Evolutionary conservation across 2,888 invertebrate species (phyloP).

Genomic region (Polydesmus complanatus): DNA sequence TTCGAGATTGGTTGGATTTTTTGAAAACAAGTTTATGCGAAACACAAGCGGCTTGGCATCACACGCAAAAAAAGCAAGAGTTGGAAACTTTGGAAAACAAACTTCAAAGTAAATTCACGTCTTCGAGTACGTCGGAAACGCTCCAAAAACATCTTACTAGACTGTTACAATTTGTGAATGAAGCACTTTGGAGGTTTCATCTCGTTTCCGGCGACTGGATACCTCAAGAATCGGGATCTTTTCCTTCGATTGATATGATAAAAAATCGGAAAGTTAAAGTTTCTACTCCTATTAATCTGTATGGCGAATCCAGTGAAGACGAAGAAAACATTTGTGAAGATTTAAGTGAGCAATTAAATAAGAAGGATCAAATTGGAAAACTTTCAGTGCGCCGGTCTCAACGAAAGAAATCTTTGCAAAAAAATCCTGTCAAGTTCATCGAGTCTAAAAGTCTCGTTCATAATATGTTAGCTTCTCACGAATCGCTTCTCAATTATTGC

Average conservation of each 20-base stretch:
- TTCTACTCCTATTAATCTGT: neutral
- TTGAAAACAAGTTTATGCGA: slow-evolving; percentile 2
- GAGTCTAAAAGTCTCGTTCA: neutral
- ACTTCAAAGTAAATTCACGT: too few relatives aligned
- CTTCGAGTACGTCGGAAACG: neutral
- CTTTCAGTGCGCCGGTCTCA: too few relatives aligned
- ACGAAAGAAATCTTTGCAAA: neutral
- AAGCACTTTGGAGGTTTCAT: slow-evolving; percentile 12
- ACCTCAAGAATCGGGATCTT: neutral
- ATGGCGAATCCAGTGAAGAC: slow-evolving; percentile 2
- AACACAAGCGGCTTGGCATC: neutral
- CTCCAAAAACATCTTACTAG: neutral
- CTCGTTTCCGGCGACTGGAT: neutral
- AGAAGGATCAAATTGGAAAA: too few relatives aligned
- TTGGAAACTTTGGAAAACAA: neutral
- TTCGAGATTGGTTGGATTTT: slow-evolving; percentile 5
- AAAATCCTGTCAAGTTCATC: too few relatives aligned
- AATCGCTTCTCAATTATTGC: slow-evolving; percentile 7
- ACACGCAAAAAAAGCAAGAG: too few relatives aligned
- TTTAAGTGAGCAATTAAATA: neutral
- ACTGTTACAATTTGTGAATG: neutral
- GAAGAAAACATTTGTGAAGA: neutral
- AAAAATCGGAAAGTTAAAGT: too few relatives aligned
- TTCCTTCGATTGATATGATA: neutral
- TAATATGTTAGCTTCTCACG: slow-evolving; percentile 6